These are phyloP conservation scores for Heliangelus exortis DNA, from an alignment of 2,797 vertebrate genomes.

Conservation along the genomic window DNA sequence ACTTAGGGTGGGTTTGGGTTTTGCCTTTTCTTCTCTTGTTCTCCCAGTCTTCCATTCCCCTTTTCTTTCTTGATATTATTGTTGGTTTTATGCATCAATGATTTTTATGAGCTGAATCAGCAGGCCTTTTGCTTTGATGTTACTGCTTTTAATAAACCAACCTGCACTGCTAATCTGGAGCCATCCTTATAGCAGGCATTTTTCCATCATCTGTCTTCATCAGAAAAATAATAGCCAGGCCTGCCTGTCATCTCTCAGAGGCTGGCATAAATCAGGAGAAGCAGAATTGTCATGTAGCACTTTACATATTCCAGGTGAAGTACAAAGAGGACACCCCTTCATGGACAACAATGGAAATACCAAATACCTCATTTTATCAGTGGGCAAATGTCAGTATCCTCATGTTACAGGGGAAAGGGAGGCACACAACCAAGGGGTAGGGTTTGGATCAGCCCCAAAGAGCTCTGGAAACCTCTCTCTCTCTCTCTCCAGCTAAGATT, in stretches of 20 bases:
- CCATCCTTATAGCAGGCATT: constrained; percentile 2
- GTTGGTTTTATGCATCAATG: constrained; percentile 51
- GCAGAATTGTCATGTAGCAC: not conserved
- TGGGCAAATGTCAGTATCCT: not conserved
- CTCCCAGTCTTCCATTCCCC: not conserved
- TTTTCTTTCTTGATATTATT: constrained; percentile 7
- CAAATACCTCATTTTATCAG: not conserved
- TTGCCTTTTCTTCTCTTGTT: not conserved
- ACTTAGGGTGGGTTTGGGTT: constrained; percentile 12
- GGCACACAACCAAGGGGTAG: not conserved
- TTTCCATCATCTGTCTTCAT: not conserved
- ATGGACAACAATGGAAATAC: not conserved
- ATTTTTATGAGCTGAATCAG: constrained; percentile 64
- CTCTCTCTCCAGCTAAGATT: not conserved
- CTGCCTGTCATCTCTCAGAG: not conserved
- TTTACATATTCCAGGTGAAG: not conserved
- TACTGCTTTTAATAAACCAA: constrained; percentile 62
- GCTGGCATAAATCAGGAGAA: not conserved
- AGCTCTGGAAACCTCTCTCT: not conserved
- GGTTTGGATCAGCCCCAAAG: not conserved
- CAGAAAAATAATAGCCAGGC: not conserved
- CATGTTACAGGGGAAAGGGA: not conserved
- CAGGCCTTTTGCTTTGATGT: constrained; percentile 66
- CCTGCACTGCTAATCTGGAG: constrained; percentile 34
- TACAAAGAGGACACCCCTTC: not conserved